phyloP scores from a whole-genome alignment of 92 coral and sea anemone genomes.

The Epizoanthus rinbou region DNA sequence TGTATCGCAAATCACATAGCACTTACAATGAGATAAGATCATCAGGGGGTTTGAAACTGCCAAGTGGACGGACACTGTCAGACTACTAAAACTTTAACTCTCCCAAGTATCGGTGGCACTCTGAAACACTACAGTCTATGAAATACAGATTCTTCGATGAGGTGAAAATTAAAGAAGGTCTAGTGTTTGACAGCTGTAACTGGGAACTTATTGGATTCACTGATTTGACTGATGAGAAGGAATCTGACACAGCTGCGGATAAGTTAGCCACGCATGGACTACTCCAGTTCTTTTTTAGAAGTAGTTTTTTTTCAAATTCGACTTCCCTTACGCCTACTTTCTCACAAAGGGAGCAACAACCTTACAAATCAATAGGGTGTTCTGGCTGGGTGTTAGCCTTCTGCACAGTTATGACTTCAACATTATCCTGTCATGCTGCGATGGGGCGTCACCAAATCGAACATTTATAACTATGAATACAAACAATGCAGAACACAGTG shows the following conservation, averaged over 20 bases:
- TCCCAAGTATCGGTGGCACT: constrained; percentile 44
- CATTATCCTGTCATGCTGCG: constrained; percentile 41
- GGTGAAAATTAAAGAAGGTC: constrained; percentile 48
- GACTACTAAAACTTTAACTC: constrained; percentile 51
- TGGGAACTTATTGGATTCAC: constrained; percentile 51
- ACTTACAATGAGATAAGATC: constrained; percentile 42
- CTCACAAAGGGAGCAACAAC: constrained; percentile 42
- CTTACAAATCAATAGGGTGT: constrained; percentile 40
- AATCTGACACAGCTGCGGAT: constrained; percentile 21
- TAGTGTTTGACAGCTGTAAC: constrained; percentile 42
- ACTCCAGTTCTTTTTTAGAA: constrained; percentile 37
- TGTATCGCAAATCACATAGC: constrained; percentile 38
- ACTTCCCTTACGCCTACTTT: constrained; percentile 42
- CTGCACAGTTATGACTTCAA: constrained; percentile 46
- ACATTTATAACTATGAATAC: constrained; percentile 45
- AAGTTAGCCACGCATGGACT: constrained; percentile 29
- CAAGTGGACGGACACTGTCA: constrained; percentile 50
- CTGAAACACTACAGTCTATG: constrained; percentile 21
- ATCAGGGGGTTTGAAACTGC: constrained; percentile 36
- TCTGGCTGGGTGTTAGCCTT: constrained; percentile 53
- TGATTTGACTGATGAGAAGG: constrained; percentile 4
- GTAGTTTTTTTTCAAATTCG: constrained; percentile 44
- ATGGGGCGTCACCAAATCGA: constrained; percentile 54
- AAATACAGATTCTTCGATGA: constrained; percentile 42
- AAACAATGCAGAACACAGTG: constrained; percentile 9